Base-by-base conservation (phyloP, 2,888 invertebrate species). In the Nemotelus nigrinus region DNA sequence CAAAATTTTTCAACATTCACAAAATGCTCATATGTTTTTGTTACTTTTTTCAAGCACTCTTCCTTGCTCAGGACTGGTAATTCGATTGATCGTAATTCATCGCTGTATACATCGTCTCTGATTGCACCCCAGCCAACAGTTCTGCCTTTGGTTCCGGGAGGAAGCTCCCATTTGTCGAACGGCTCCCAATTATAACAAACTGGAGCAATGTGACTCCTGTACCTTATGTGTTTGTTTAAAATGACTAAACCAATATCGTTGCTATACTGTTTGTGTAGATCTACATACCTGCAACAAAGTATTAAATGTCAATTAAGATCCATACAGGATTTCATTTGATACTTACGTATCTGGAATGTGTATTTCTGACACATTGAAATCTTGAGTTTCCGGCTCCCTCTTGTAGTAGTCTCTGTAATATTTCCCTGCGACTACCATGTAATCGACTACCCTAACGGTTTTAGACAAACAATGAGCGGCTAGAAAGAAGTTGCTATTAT, bases 181-280 rank as follows among this genome's bases (percentile, higher is more conserved):
- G 41, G n/a, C 67, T 80, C 68, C 82, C 82, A 83, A 43, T 84
- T 83, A 2, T 84, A 80, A 79, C 88, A 88, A 7, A 87, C 84
- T n/a, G 86, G 86, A 77, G 84, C 84, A 6, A 87, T 84, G 8
- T 84, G 81, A 53, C 80, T 79, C 2, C 84, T 83, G 55, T 85
- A 82, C 8, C 76, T 79, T 50, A 88, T 83, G 8, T 79, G 68
- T n/a, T 80, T 80, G 60, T 81, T 80, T 43, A 86, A 78, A n/a
- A 84, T 80, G 10, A 87, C 47, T 3, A 87, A 74, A 0, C 86
- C 86, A 70, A 88, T 83, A 80, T 88, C 88, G 6, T 81, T 80
- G 43, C 78, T 76, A 75, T 82, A 86, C 8, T 81, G 80, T 5
- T 81, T 82, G n/a, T 70, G 41, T 10, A 74, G 78, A n/a, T 83